A percentile compares a stretch with the other conserved stretches of the same genome.
Evolutionary conservation across 2,888 invertebrate species (phyloP).

Genomic region (Acanthopleura granulata): DNA sequence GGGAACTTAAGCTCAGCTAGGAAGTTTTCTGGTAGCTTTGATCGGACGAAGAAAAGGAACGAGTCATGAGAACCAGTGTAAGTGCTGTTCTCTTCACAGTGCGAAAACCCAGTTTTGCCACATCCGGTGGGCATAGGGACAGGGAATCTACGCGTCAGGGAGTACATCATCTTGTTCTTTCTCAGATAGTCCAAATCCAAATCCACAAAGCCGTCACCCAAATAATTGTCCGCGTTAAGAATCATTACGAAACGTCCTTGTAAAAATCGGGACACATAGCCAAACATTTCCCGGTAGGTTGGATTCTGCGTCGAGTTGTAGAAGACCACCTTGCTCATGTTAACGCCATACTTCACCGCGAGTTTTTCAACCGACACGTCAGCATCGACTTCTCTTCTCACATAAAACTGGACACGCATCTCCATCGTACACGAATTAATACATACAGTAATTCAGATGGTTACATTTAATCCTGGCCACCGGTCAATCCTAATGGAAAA

Average conservation of each 20-base stretch:
- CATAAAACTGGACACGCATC: too few species aligned
- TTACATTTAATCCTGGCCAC: too few species aligned
- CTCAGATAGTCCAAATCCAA: not conserved
- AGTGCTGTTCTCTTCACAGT: not conserved
- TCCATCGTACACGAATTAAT: too few species aligned
- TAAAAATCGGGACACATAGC: not conserved
- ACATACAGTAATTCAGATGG: too few species aligned
- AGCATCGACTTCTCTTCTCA: too few species aligned
- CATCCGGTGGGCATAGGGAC: not conserved
- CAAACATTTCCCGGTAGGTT: constrained; percentile 3
- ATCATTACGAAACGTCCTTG: not conserved
- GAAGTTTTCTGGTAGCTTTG: not conserved
- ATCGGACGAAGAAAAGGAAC: not conserved
- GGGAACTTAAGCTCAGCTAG: not conserved
- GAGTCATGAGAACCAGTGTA: constrained; percentile 12
- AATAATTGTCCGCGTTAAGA: not conserved
- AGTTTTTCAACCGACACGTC: too few species aligned
- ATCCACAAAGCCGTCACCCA: not conserved
- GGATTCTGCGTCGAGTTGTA: not conserved
- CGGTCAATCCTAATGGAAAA: too few species aligned
- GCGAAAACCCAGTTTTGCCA: too few species aligned
- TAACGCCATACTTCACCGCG: not conserved
- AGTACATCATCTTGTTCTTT: not conserved
- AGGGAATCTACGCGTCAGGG: not conserved
- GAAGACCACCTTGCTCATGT: not conserved